Evolutionary conservation across 2,797 vertebrate genomes (phyloP), one percentile per base, ranked within the genome.

Genomic region (Pyrocephalus nanus): DNA sequence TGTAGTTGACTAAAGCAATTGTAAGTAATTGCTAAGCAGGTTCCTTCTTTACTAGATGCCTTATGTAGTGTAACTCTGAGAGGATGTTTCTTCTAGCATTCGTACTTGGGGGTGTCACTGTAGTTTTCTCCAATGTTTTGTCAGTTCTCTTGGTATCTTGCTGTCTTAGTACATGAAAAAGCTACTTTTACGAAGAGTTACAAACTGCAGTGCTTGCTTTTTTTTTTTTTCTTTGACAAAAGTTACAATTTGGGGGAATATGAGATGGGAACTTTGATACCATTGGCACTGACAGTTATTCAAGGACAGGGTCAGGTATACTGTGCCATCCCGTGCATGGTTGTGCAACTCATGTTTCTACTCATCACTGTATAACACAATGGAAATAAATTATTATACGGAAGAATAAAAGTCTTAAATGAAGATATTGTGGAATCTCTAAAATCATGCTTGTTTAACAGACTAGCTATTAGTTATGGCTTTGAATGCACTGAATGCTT

Each of bases 171-270:
- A 23, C 2, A 2, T 60, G 9, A 30, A 50, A 50, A 65, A 53
- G 13, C 15, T 30, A 5, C 4, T 62, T 29, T 57, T 54, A 14
- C 1, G 16, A 15, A 38, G 26, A 69, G 16, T 73, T 77, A 47
- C 1, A 36, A 30, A 25, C 51, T 16, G 15, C 13, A 43, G 0
- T 34, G 25, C 29, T 30, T n/a, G n/a, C n/a, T 53, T 53, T 53
- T 30, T 20, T 45, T n/a, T 45, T 61, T 69, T 23, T 23, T 6
- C 22, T 57, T 29, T 6, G 53, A 19, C 5, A 27, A 15, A 67
- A 61, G 15, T 26, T 80, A 20, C 48, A 30, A 25, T 71, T 91
- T 67, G 43, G 23, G 62, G 16, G 43, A 57, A 12, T 36, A 11
- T 0, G 23, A 57, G 48, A 15, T 50, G 21, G 23, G 45, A 65